Base-by-base conservation (phyloP, 2,888 invertebrate species). In the Lepidochrysops patricia region DNA sequence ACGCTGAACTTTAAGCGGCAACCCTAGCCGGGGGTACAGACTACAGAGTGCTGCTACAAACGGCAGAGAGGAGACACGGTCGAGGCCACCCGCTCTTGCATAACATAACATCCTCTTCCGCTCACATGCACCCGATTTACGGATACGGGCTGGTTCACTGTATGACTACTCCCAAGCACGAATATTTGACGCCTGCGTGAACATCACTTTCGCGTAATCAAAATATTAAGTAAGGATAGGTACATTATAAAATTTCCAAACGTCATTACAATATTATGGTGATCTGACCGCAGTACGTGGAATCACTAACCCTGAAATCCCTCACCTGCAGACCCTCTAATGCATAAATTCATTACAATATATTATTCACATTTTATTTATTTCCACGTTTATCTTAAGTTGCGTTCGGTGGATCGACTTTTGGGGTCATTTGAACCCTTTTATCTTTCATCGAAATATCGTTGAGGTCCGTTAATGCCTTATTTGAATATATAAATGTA, bases 61-160 rank as follows among this genome's bases (percentile, higher is more conserved):
- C 49, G 61, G 60, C 43, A 60, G 54, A 62, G 61, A 65, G 69
- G 68, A 64, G 66, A 69, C 65, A 63, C 66, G 65, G 62, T 68
- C 37, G 19, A 34, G 37, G 59, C 63, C 66, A 72, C 65, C 71
- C 80, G 67, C 64, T 75, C 69, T 75, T 71, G 77, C 81, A 75
- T 75, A 72, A 76, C 78, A 70, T 67, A 66, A 69, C 73, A 74
- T 79, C 74, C 76, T 72, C 73, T 70, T 66, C 63, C 66, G 63
- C 54, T 62, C 60, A 48, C 52, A 60, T 43, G 27, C 54, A 27
- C 26, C 26, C 15, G 37, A 43, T 19, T 43, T 43, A 23, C 19
- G 43, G 43, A 43, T 43, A 43, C 19, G 19, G 43, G 15, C 7
- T n/a, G n/a, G n/a, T n/a, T n/a, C n/a, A n/a, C n/a, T n/a, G n/a